Conservation (phyloP, 2,888 invertebrate genomes). For the Parelbella ahira region DNA sequence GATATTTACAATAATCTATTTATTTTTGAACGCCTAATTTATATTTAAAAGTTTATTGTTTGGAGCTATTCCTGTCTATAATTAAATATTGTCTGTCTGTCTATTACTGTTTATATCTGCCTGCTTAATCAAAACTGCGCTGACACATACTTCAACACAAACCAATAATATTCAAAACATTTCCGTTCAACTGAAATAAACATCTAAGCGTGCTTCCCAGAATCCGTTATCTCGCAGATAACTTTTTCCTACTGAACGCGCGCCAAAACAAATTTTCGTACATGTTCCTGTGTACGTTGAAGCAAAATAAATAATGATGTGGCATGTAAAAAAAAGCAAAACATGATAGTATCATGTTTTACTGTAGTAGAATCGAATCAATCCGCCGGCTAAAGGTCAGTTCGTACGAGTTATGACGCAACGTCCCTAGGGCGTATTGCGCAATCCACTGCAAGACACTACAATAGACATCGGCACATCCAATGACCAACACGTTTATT, state of each 20-base stretch:
- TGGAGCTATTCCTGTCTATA: too few species aligned
- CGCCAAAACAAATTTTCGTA: slow-evolving; percentile 1
- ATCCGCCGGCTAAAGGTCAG: slow-evolving; percentile 67
- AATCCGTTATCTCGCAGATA: background rate
- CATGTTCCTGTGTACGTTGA: background rate
- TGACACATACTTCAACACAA: too few species aligned
- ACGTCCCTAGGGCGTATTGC: slow-evolving; percentile 60
- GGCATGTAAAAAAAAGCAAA: too few species aligned
- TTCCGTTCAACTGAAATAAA: too few species aligned
- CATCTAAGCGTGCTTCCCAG: background rate
- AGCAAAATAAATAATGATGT: slow-evolving; percentile 17
- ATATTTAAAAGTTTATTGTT: too few species aligned
- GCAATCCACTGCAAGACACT: slow-evolving; percentile 56
- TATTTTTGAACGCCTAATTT: too few species aligned
- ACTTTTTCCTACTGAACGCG: slow-evolving; percentile 3
- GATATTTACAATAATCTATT: too few species aligned
- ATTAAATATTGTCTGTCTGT: too few species aligned
- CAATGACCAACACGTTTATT: slow-evolving; percentile 1
- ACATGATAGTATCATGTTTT: too few species aligned
- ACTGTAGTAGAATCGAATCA: slow-evolving; percentile 69
- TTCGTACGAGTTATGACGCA: slow-evolving; percentile 65
- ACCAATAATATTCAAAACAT: too few species aligned
- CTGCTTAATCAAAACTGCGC: too few species aligned
- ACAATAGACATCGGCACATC: slow-evolving; percentile 23
- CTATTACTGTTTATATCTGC: too few species aligned